Evolutionary conservation across 2,797 vertebrate species (phyloP).

Genomic region (Anguilla obscura): DNA sequence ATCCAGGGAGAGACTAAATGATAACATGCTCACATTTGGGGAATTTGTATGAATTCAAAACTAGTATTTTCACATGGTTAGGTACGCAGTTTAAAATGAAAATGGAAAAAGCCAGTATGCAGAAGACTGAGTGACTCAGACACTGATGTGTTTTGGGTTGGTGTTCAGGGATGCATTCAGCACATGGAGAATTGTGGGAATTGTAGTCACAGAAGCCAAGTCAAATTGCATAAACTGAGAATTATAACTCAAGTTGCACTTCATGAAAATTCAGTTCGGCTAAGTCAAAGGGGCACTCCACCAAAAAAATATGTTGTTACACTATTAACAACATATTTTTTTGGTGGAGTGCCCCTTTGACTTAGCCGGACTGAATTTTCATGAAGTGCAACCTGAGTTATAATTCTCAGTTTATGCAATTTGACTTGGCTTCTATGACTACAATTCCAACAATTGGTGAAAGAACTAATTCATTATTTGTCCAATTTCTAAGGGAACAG

Average conservation of each 20-base stretch:
- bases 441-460: conserved; percentile 37
- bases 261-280: too few relatives aligned
- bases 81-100: not conserved
- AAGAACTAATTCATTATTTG: not conserved
- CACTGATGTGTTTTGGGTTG: not conserved
- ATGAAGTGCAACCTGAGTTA: not conserved
- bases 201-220: conserved; percentile 35
- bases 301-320: not conserved
- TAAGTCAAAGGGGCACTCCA: too few relatives aligned
- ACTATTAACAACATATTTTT: not conserved
- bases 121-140: not conserved
- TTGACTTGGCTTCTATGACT: conserved; percentile 42
- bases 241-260: not conserved
- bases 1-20: not conserved
- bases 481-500: conserved; percentile 1
- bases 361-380: too few relatives aligned
- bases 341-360: too few relatives aligned
- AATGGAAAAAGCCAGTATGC: not conserved
- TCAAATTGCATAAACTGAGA: conserved; percentile 41
- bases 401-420: conserved; percentile 37
- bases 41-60: not conserved
- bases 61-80: not conserved
- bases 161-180: not conserved
- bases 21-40: not conserved
- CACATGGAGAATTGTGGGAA: not conserved